Evolutionary conservation across 2,797 vertebrate species (phyloP), one percentile per base, ranked within the genome.

Genomic region (Callimico goeldii): DNA sequence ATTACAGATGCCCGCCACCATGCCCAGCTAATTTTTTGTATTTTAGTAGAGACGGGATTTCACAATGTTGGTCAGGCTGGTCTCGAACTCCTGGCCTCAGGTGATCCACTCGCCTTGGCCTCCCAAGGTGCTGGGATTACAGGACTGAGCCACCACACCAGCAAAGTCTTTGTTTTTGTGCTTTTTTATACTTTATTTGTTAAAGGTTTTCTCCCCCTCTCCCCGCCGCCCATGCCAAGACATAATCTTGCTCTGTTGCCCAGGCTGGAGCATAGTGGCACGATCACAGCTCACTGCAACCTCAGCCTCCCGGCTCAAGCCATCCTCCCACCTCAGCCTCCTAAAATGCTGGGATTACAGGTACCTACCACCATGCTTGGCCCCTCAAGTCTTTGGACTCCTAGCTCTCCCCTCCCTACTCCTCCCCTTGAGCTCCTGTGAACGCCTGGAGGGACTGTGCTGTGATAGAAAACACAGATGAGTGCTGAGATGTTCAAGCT

Each of bases 401-500:
- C 26, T 5, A 0, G 57, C 14, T 81, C 46, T 50, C 10, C 13
- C 39, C 30, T 0, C 33, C 55, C 46, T 2, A 0, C 5, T 50
- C 52, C 90, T 24, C 3, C 9, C 52, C 33, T 19, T 0, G 26
- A 1, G 24, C 43, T 33, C 36, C 79, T 30, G 52, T 12, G 17
- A 39, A 41, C 7, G 43, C 64, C 22, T 20, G 14, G 41, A 58
- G 73, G 20, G 33, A 4, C 79, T 39, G 88, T n/a, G 1, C 0
- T 36, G 48, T 39, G 58, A 61, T 26, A 7, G 39, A 20, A 80
- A 87, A 17, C 90, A 64, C 20, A 28, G 85, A 41, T 8, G 9
- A 39, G 15, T 61, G 46, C 28, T 9, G 80, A 14, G 46, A 52
- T 9, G 2, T 2, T 36, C 52, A 10, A 30, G 57, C 46, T 17